Base-by-base conservation (phyloP, 2,888 invertebrate species). In the Protonemura montana region DNA sequence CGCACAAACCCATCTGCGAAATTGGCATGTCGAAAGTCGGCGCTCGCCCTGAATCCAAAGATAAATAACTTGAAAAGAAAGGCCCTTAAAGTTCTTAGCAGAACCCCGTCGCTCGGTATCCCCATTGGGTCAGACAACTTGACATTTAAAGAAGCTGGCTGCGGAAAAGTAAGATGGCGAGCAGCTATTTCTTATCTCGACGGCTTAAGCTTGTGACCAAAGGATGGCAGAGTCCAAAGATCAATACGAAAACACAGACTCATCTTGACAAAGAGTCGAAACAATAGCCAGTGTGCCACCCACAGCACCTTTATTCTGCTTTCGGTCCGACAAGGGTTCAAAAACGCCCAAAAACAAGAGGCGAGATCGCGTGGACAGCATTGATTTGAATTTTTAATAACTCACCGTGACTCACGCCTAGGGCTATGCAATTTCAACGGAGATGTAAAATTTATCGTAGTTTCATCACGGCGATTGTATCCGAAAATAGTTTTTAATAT, bases 151-250 rank as follows among this genome's bases (percentile, higher is more conserved):
- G 59, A 10, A 59, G 59, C 59, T 59, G 16, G 35, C 10, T 10
- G 21, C 13, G 59, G 13, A 59, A 59, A 59, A 59, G 59, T 59
- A 59, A 59, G 59, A 59, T 59, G 59, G 59, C 59, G 59, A 59
- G 59, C 16, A 3, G 59, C 13, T 59, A 13, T 59, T 16, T 59
- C 59, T 59, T 59, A 59, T 10, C 59, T 59, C 35, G 35, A 35
- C 35, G 35, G 59, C 59, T 59, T 59, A 59, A 59, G 28, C 78
- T 78, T 26, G n/a, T 78, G 78, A 78, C 78, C 78, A 78, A 78
- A 78, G 28, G 78, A 78, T 27, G 13, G 59, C 59, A 25, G 28
- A 13, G 78, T 78, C 26, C 78, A 78, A 78, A 78, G 78, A 78
- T 78, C 78, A 78, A 78, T 78, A 78, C 76, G 35, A 59, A n/a